These are phyloP conservation scores for Heterotis niloticus DNA, from an alignment of 2,113 vertebrate species.

Conservation along the genomic window DNA sequence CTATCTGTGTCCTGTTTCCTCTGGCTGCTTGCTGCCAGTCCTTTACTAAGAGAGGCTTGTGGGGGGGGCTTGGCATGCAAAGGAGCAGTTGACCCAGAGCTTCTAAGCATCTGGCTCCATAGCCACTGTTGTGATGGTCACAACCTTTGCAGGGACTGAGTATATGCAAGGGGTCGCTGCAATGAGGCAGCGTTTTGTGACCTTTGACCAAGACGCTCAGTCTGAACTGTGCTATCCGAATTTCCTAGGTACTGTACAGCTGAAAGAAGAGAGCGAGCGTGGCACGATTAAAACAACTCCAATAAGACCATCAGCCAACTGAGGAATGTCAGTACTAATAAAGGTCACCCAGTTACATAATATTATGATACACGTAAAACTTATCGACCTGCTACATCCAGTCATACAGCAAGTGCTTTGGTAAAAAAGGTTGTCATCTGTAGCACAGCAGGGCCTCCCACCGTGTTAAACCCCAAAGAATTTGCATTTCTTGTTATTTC, in stretches of 20 bases:
- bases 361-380: not conserved
- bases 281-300: too few relatives aligned
- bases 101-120: too few relatives aligned
- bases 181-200: too few relatives aligned
- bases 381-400: not conserved
- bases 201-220: too few relatives aligned
- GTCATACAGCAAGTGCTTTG: not conserved
- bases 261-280: too few relatives aligned
- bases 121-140: too few relatives aligned
- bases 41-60: not conserved
- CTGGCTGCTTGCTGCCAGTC: not conserved
- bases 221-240: too few relatives aligned
- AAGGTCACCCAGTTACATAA: not conserved
- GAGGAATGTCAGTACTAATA: too few relatives aligned
- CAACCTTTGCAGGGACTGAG: too few relatives aligned
- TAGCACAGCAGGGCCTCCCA: not conserved
- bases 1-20: not conserved
- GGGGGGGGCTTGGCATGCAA: not conserved
- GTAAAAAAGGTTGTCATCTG: constrained; percentile 2
- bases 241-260: too few relatives aligned
- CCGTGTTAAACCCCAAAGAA: not conserved
- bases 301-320: too few relatives aligned
- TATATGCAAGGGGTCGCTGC: too few relatives aligned
- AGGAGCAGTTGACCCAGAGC: not conserved
- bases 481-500: constrained; percentile 9